Conservation (phyloP, 2,888 invertebrate genomes). For the Toxonevra muliebris region DNA sequence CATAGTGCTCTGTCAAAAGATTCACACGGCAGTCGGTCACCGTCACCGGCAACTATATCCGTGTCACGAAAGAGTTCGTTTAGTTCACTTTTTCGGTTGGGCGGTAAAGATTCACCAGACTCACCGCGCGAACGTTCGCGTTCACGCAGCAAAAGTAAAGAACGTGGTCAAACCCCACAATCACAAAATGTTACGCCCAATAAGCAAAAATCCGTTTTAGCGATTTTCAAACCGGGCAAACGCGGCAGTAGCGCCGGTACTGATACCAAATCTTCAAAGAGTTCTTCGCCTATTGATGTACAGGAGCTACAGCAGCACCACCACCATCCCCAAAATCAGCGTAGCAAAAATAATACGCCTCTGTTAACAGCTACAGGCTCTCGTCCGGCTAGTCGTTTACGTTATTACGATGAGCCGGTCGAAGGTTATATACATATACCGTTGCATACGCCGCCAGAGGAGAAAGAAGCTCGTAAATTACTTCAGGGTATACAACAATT, state of each 20-base stretch:
- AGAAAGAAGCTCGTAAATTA: conserved; percentile 65
- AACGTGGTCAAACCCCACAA: conserved; percentile 64
- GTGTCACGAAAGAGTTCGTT: conserved; percentile 83
- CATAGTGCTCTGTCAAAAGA: conserved; percentile 52
- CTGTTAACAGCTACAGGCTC: conserved; percentile 54
- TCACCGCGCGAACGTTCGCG: conserved; percentile 65
- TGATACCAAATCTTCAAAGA: conserved; percentile 63
- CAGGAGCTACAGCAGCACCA: conserved; percentile 48
- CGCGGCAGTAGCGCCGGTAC: conserved; percentile 61
- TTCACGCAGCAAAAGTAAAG: conserved; percentile 73
- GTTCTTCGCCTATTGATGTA: conserved; percentile 62
- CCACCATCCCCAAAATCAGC: conserved; percentile 53
- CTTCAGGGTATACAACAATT: conserved; percentile 57
- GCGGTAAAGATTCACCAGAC: conserved; percentile 71
- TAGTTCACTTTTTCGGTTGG: conserved; percentile 75
- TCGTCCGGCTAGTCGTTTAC: conserved; percentile 61
- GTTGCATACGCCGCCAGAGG: conserved; percentile 78
- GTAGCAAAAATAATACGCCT: conserved; percentile 67
- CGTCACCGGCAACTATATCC: conserved; percentile 74
- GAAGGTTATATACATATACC: conserved; percentile 77
- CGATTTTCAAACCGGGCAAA: conserved; percentile 72
- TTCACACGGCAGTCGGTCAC: conserved; percentile 67
- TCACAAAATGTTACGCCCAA: conserved; percentile 70
- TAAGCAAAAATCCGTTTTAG: conserved; percentile 74
- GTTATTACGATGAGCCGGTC: conserved; percentile 73